Conservation (phyloP, 2,113 vertebrate species). For the Pseudonaja textilis region DNA sequence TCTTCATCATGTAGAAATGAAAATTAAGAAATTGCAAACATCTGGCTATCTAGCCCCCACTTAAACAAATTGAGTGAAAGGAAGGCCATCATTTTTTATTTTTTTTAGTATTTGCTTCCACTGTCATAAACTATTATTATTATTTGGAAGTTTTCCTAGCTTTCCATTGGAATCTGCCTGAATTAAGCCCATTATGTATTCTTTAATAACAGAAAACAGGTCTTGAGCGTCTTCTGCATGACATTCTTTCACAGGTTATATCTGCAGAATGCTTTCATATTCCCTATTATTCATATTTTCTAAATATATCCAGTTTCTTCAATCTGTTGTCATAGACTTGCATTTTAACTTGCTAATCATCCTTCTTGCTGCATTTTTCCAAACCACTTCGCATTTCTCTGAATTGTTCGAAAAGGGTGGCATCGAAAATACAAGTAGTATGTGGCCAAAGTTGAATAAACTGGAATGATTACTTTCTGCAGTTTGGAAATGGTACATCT, state of each 20-base stretch:
- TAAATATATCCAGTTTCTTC: background rate
- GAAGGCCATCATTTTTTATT: background rate
- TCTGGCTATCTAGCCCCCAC: background rate
- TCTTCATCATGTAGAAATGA: background rate
- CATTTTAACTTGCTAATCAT: background rate
- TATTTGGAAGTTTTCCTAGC: background rate
- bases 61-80: background rate
- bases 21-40: background rate
- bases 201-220: background rate
- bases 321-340: background rate
- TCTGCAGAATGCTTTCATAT: background rate
- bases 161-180: background rate
- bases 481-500: background rate
- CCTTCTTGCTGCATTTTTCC: background rate
- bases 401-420: background rate
- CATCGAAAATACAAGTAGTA: background rate
- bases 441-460: background rate
- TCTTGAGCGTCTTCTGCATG: background rate
- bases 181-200: background rate
- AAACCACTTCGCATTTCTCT: background rate
- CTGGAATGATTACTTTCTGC: background rate
- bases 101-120: background rate
- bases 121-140: background rate
- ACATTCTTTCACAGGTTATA: background rate
- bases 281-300: background rate